Base-by-base conservation (phyloP, 30 jellyfish, hydroid and myxozoan species). In the Catostylus mosaicus region DNA sequence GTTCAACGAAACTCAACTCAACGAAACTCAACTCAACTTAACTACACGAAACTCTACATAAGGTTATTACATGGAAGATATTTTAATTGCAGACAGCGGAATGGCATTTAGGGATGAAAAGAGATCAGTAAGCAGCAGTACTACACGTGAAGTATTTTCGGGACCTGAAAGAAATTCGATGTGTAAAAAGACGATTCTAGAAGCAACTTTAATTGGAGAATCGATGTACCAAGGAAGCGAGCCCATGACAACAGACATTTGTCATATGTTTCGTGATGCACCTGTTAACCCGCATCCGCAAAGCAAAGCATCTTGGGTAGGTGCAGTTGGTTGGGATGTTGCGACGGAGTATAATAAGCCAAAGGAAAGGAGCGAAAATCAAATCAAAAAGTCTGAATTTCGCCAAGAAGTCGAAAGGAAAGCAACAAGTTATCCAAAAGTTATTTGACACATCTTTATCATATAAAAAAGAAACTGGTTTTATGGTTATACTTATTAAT, bases 301-400 rank as follows among this genome's bases (percentile, higher is more conserved):
- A 38, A 37, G 79, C 76, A 76, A 78, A 67, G 77, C 63, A 24
- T 59, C 77, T 19, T 69, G 90, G 80, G 96, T 77, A 4, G 96
- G 96, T 8, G 90, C 61, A 3, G 66, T 86, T 2, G 96, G 96
- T 11, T 86, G 96, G 96, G 40, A 61, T 67, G 96, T 86, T 11
- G 56, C n/a, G 6, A 31, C 47, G 73, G 29, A 73, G n/a, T 52
- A 46, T 27, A 84, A 86, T 56, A 30, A n/a, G 30, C 29, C 56
- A 34, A 37, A 46, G 11, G 75, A 30, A 3, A 50, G 51, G 29
- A 67, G 74, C 47, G 64, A 57, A 5, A 34, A 75, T 43, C 90
- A 71, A 48, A 64, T 86, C 26, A 48, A 29, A 67, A 79, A 22
- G 0, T 30, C 56, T n/a, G 92, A 59, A 40, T 67, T 67, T 68